Evolutionary conservation across 1,140 invertebrate genomes (phyloP), one percentile per base, ranked within the genome.

Genomic region (Pentalonia nigronervosa): DNA sequence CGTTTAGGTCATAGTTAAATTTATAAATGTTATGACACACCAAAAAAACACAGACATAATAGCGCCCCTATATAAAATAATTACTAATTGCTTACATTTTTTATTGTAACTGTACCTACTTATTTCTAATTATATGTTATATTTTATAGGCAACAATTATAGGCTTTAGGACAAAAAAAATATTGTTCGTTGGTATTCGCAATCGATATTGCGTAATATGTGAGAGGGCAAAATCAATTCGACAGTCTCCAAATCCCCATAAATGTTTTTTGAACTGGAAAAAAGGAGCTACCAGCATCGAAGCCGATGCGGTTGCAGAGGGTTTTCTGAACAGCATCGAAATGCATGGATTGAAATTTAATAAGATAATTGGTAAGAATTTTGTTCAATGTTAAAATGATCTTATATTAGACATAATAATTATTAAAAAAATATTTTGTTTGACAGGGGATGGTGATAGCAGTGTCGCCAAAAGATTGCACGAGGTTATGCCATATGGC

Each of bases 141-240:
- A 89, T n/a, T 21, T 89, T 89, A 48, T 60, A 81, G 56, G 90
- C 90, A 30, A 90, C 94, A 36, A 94, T 95, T 56, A 94, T 95
- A 94, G 95, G 95, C n/a, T 81, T 45, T 9, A 34, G 93, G 45
- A 95, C 95, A 0, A 94, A 94, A 81, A 95, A 95, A 94, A 88
- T 95, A 48, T 94, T 95, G 17, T 94, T 94, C 83, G 93, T 95
- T 86, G 95, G 94, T 41, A 94, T 95, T 14, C 92, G 95, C 48
- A 95, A 95, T 76, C 95, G 95, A 94, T 95, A 94, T 94, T 95
- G 95, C 93, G 94, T 84, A 67, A 94, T 94, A 84, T 95, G 95
- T 93, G 36, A 83, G 7, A 91, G 30, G 1, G 90, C 90, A n/a
- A 83, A n/a, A 76, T 45, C 41, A 0, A 81, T 67, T n/a, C 30